Percentiles rank a stretch among this genome's conserved stretches.
These are phyloP conservation scores for Onychostruthus taczanowskii DNA, from an alignment of 2,113 vertebrate genomes.

Conservation along the genomic window DNA sequence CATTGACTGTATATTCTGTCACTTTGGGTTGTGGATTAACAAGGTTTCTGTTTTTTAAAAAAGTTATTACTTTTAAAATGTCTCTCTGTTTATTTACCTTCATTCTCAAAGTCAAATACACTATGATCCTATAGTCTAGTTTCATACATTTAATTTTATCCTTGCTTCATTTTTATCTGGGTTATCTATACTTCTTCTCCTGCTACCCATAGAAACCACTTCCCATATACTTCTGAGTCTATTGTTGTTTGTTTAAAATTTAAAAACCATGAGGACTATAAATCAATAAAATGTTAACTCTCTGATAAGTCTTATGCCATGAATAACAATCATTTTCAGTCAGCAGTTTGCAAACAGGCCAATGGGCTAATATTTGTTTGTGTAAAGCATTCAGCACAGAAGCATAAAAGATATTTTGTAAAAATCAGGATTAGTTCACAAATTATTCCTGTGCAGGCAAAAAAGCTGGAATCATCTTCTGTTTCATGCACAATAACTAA, in stretches of 20 bases:
- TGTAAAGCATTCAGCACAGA: conserved; percentile 3
- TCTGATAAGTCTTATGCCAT: not conserved
- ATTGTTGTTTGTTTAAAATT: not conserved
- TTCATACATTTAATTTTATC: not conserved
- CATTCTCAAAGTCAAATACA: not conserved
- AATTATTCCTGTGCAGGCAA: not conserved
- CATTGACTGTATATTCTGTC: not conserved
- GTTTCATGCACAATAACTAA: conserved; percentile 25
- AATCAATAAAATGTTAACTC: conserved; percentile 19
- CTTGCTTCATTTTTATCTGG: not conserved
- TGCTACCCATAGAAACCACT: not conserved
- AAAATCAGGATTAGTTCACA: conserved; percentile 8
- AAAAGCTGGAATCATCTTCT: not conserved
- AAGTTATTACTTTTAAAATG: not conserved
- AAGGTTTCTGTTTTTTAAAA: rapidly evolving
- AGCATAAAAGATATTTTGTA: conserved; percentile 20
- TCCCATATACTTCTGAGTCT: not conserved
- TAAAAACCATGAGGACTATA: not conserved
- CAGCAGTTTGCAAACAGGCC: conserved; percentile 34
- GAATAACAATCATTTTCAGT: conserved; percentile 44
- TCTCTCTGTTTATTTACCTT: not conserved
- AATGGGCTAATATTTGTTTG: conserved; percentile 44
- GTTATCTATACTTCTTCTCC: not conserved
- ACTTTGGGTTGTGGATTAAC: not conserved
- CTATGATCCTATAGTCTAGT: not conserved